Base-by-base conservation (phyloP, 2,888 invertebrate genomes). In the Spodoptera littoralis region DNA sequence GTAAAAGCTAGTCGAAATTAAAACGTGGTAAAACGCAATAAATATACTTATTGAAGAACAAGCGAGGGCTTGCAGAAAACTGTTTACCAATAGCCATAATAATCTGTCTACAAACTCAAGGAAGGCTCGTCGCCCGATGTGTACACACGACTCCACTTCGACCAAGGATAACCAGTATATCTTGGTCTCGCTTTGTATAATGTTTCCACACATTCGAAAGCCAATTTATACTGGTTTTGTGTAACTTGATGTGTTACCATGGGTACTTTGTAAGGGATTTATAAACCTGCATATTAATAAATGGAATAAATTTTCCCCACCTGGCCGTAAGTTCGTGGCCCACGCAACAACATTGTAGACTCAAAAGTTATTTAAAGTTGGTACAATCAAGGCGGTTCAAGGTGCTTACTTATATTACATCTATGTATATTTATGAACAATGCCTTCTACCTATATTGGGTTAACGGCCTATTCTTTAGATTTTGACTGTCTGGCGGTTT, bases 301-400 rank as follows among this genome's bases (percentile, higher is more conserved):
- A 73, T 65, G 57, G 80, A 75, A 80, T 79, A 79, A 77, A 79
- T 70, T 77, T 75, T 30, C 70, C 60, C 61, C 75, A 75, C 65
- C 77, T 77, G 66, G 65, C 64, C 65, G 52, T 59, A 57, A 60
- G 63, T 60, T 65, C 52, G 61, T 62, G 53, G 55, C 70, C 73
- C 64, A 70, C 72, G 69, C 77, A 77, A 79, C 78, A 74, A 71
- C 74, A 67, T 22, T 57, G 72, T 66, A 54, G 68, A 77, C 65
- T 79, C 72, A 73, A 77, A 79, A 79, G 63, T 79, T 77, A 73
- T 79, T 75, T 70, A 72, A 79, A 79, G 52, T 79, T 79, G 46
- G 63, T 67, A 77, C 70, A 74, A 73, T 73, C 72, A 67, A 66
- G 65, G 61, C 62, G 49, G 65, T 56, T 71, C 63, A 62, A 70